phyloP scores from a whole-genome alignment of 2,113 vertebrate species.

The Otus sunia region DNA sequence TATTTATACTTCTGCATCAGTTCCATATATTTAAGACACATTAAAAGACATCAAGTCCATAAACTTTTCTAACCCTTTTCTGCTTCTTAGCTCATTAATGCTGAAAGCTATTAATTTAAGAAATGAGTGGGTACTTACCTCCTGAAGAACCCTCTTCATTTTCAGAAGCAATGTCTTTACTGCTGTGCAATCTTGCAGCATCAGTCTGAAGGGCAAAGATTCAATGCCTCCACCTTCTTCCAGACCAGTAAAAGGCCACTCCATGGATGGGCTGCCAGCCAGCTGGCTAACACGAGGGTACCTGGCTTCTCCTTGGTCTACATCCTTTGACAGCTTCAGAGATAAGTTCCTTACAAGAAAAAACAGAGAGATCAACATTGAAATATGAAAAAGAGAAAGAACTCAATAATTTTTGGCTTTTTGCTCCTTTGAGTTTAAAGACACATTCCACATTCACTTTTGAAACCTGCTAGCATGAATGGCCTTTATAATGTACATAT shows the following conservation, averaged over 20 bases:
- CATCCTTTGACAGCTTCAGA: conserved; percentile 77
- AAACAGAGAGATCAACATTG: not conserved
- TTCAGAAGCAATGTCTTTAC: conserved; percentile 92
- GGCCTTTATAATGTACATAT: not conserved
- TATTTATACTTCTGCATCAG: not conserved
- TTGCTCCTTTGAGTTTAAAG: not conserved
- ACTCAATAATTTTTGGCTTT: not conserved
- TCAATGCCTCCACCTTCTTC: conserved; percentile 88
- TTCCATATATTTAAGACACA: not conserved
- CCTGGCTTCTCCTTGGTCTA: conserved; percentile 70
- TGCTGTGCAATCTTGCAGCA: conserved; percentile 95
- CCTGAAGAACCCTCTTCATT: conserved; percentile 93
- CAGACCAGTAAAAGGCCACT: conserved; percentile 77
- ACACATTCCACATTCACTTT: not conserved
- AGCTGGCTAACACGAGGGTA: conserved; percentile 61
- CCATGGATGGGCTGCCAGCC: conserved; percentile 75
- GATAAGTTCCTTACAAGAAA: conserved; percentile 72
- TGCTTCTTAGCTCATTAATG: not conserved
- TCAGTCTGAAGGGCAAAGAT: conserved; percentile 87
- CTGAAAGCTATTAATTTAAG: not conserved
- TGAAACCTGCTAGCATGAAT: not conserved
- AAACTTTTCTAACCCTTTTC: conserved; percentile 26
- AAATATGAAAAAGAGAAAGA: not conserved
- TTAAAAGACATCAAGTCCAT: not conserved
- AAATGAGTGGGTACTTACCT: conserved; percentile 78